Evolutionary conservation across 1,140 invertebrate genomes (phyloP).

Genomic region (Formica exsecta): DNA sequence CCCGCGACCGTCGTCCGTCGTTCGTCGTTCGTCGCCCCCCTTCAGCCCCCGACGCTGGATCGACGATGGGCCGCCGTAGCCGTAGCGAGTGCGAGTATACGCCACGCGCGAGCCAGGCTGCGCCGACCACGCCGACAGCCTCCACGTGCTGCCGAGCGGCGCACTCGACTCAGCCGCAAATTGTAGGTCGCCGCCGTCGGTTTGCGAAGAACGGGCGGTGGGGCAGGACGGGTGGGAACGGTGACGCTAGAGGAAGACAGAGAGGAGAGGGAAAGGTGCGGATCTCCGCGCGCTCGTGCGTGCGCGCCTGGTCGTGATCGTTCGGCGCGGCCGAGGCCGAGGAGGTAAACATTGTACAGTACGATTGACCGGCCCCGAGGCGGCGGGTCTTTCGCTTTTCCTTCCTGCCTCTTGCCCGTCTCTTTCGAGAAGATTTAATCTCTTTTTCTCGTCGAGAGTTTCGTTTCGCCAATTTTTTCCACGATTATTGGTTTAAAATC

Average conservation of each 20-base stretch:
- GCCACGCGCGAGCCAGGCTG: slow-evolving; percentile 72
- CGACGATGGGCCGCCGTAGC: too few species aligned
- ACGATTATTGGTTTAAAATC: background rate
- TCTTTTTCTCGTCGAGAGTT: background rate
- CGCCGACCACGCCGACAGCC: slow-evolving; percentile 81
- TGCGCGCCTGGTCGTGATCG: slow-evolving; percentile 76
- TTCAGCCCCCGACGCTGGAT: too few species aligned
- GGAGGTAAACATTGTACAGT: slow-evolving; percentile 85
- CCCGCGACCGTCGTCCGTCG: slow-evolving; percentile 22
- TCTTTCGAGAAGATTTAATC: background rate
- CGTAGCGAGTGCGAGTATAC: too few species aligned
- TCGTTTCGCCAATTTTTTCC: background rate
- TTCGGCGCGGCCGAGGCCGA: slow-evolving; percentile 80
- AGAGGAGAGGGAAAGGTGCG: slow-evolving; percentile 67
- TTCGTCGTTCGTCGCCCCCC: background rate
- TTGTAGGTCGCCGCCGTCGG: slow-evolving; percentile 83
- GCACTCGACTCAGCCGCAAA: slow-evolving; percentile 79
- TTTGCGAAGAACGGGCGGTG: slow-evolving; percentile 22
- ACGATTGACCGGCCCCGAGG: slow-evolving; percentile 83
- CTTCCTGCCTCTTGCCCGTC: background rate
- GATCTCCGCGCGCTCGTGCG: slow-evolving; percentile 46
- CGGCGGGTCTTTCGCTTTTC: slow-evolving; percentile 84
- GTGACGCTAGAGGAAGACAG: slow-evolving; percentile 50
- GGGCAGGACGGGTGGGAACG: slow-evolving; percentile 26
- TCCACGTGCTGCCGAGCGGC: slow-evolving; percentile 83